These are phyloP conservation scores for Spongilla lacustris DNA, from an alignment of 37 sponge, comb jelly and placozoan species.

Conservation along the genomic window DNA sequence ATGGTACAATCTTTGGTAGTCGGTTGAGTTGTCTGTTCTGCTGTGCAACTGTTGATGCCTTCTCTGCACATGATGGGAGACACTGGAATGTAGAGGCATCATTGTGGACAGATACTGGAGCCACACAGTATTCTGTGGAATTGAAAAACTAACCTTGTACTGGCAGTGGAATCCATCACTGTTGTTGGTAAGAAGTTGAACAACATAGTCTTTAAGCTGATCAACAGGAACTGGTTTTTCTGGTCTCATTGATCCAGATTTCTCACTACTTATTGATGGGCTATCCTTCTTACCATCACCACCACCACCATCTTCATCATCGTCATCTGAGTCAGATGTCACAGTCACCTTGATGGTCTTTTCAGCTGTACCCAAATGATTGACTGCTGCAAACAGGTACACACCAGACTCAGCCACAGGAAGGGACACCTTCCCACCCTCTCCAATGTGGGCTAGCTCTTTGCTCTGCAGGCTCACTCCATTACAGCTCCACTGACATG, in stretches of 20 bases:
- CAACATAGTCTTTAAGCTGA: conserved; percentile 32
- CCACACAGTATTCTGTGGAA: not conserved
- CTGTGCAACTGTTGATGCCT: not conserved
- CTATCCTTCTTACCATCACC: not conserved
- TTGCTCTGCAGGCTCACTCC: not conserved
- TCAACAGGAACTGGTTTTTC: conserved; percentile 30
- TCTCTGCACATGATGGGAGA: not conserved
- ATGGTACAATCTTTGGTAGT: conserved; percentile 46
- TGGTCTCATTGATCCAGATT: not conserved
- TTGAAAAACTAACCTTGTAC: not conserved
- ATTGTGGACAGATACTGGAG: not conserved
- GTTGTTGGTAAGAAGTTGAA: not conserved
- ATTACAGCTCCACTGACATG: conserved; percentile 20
- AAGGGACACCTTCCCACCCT: conserved; percentile 18
- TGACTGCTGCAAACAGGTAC: conserved; percentile 33
- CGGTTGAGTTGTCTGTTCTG: conserved; percentile 42
- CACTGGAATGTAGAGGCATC: not conserved
- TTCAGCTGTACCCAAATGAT: not conserved
- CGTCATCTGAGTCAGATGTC: not conserved
- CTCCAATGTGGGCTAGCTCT: conserved; percentile 3
- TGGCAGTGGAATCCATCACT: conserved; percentile 25
- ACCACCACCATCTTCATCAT: not conserved
- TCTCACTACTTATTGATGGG: not conserved
- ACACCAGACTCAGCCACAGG: conserved; percentile 21
- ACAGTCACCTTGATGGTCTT: not conserved